Evolutionary conservation across 2,113 vertebrate species (phyloP).

Genomic region (Cricetomys ansorgei): DNA sequence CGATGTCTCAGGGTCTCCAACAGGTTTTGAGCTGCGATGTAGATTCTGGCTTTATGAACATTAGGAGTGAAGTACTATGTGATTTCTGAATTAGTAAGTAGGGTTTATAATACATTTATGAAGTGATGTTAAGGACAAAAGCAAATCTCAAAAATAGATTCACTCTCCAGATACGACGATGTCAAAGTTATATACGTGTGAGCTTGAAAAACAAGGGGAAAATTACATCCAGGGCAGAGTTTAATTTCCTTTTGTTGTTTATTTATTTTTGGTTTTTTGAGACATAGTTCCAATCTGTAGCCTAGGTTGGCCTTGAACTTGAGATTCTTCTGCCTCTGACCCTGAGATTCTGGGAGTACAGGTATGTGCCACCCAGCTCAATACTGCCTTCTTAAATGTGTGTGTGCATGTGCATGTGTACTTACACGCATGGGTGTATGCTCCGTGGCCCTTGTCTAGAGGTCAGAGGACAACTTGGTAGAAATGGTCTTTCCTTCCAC

Average conservation of each 20-base stretch:
- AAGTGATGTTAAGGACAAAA: not conserved
- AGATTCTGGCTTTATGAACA: not conserved
- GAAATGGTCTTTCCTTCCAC: not conserved
- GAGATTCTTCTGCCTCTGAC: not conserved
- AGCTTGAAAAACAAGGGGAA: not conserved
- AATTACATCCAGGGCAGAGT: not conserved
- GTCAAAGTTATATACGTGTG: not conserved
- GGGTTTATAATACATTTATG: not conserved
- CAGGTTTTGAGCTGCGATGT: not conserved
- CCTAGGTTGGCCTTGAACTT: not conserved
- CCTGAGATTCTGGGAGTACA: not conserved
- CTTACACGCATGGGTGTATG: not conserved
- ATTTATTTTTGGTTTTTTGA: not conserved
- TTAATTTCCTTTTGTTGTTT: not conserved
- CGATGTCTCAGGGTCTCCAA: not conserved
- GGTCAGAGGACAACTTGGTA: not conserved
- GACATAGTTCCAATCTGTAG: not conserved
- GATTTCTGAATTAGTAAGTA: not conserved
- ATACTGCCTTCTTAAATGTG: not conserved
- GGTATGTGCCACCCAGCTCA: not conserved
- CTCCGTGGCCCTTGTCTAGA: not conserved
- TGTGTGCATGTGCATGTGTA: not conserved
- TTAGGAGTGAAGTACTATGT: not conserved
- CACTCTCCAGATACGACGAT: not conserved
- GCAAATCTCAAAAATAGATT: not conserved